A percentile compares a stretch with the other conserved stretches of the same genome.
phyloP scores from a whole-genome alignment of 1,140 invertebrate species.

The Frieseomelitta varia region DNA sequence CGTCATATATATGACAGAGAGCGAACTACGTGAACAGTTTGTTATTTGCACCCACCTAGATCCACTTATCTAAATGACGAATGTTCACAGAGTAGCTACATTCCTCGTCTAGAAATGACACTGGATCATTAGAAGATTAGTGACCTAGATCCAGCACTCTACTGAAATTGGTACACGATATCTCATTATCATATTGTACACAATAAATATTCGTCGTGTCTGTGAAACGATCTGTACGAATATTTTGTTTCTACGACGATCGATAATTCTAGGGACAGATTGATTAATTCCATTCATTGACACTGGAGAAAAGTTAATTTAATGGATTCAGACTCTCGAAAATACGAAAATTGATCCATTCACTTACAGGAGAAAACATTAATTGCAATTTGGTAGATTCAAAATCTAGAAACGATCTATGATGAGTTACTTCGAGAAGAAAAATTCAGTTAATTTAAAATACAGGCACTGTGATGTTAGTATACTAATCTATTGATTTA shows the following conservation, averaged over 20 bases:
- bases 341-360: too few species aligned
- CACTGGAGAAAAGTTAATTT: too few species aligned
- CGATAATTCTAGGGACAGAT: background rate
- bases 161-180: conserved; percentile 26
- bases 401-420: too few species aligned
- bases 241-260: background rate
- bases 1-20: too few species aligned
- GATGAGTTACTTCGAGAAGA: too few species aligned
- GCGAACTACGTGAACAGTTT: background rate
- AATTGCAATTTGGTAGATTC: too few species aligned
- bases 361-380: too few species aligned
- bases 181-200: conserved; percentile 24
- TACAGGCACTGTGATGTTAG: too few species aligned
- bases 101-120: background rate
- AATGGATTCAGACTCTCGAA: too few species aligned
- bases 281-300: background rate
- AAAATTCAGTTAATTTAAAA: too few species aligned
- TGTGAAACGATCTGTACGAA: background rate
- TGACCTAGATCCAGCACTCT: background rate
- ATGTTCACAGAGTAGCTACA: background rate
- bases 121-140: conserved; percentile 1
- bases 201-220: background rate
- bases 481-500: too few species aligned
- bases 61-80: conserved; percentile 16
- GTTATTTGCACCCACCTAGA: background rate